phyloP scores from a whole-genome alignment of 2,113 vertebrate genomes.

The Nycticryphes semicollaris region DNA sequence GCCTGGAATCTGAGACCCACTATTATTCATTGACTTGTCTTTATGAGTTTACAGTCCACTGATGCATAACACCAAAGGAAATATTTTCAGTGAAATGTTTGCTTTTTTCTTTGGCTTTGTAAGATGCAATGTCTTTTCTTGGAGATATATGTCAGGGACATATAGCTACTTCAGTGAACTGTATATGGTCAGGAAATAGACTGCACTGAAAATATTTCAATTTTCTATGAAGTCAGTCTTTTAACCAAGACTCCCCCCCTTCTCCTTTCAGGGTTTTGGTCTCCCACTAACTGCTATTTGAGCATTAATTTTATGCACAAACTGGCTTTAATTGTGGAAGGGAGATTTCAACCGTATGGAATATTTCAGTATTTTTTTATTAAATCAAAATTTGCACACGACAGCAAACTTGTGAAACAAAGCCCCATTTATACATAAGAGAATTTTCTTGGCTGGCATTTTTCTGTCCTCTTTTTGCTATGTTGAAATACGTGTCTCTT shows the following conservation, averaged over 20 bases:
- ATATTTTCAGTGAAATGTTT: conserved; percentile 54
- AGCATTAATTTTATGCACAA: background rate
- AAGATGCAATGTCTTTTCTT: conserved; percentile 49
- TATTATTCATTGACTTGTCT: conserved; percentile 51
- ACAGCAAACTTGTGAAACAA: background rate
- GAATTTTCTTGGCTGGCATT: background rate
- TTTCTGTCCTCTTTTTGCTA: background rate
- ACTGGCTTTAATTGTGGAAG: background rate
- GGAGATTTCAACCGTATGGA: background rate
- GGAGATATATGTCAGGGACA: conserved; percentile 36
- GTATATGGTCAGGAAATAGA: conserved; percentile 19
- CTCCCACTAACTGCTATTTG: background rate
- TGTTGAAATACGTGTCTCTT: background rate
- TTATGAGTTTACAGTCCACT: conserved; percentile 53
- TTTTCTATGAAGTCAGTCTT: conserved; percentile 11
- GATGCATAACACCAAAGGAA: conserved; percentile 39
- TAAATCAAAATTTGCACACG: background rate
- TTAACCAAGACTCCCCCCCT: background rate
- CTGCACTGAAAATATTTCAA: conserved; percentile 17
- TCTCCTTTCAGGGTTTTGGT: background rate
- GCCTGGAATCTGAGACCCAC: conserved; percentile 15
- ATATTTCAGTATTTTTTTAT: background rate
- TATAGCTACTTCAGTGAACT: conserved; percentile 50
- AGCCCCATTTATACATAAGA: background rate
- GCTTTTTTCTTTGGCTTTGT: conserved; percentile 49